These are phyloP conservation scores for Rallus crepitans DNA, from an alignment of 2,797 vertebrate genomes.

Conservation along the genomic window DNA sequence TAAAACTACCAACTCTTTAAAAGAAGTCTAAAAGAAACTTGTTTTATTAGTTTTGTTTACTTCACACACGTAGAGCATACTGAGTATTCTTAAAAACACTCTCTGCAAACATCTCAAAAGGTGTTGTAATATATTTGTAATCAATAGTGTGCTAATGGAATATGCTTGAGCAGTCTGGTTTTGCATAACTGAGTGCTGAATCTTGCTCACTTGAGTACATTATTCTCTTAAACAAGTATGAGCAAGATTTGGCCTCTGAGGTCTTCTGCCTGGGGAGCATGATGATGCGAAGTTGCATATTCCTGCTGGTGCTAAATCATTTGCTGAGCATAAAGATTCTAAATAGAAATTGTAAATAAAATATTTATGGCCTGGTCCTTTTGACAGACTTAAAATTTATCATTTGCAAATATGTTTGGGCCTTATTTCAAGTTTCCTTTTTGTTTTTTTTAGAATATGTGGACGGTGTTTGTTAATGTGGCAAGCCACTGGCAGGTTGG, in stretches of 20 bases:
- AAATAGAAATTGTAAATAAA: slow-evolving; percentile 51
- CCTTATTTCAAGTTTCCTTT: slow-evolving; percentile 18
- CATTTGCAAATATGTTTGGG: background rate
- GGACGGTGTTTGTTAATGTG: background rate
- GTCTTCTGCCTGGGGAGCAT: background rate
- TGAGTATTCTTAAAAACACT: background rate
- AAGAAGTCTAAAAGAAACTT: background rate
- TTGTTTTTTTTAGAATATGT: background rate
- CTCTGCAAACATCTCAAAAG: slow-evolving; percentile 23
- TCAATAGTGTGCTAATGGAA: slow-evolving; percentile 15
- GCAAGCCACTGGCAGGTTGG: slow-evolving; percentile 2
- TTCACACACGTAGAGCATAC: background rate
- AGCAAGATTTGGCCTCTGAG: background rate
- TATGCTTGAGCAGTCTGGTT: background rate
- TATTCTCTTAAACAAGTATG: background rate
- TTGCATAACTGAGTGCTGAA: background rate
- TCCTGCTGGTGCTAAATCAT: slow-evolving; percentile 52
- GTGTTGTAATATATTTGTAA: slow-evolving; percentile 34
- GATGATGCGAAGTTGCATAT: slow-evolving; percentile 11
- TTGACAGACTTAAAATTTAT: background rate
- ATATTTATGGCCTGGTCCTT: slow-evolving; percentile 41
- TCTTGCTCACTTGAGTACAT: background rate
- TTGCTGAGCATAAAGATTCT: slow-evolving; percentile 17
- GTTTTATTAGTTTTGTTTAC: background rate
- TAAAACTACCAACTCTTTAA: background rate